Percentiles rank a stretch among this genome's conserved stretches.
Evolutionary conservation across 2,888 invertebrate genomes (phyloP).

Genomic region (Catocala nupta): DNA sequence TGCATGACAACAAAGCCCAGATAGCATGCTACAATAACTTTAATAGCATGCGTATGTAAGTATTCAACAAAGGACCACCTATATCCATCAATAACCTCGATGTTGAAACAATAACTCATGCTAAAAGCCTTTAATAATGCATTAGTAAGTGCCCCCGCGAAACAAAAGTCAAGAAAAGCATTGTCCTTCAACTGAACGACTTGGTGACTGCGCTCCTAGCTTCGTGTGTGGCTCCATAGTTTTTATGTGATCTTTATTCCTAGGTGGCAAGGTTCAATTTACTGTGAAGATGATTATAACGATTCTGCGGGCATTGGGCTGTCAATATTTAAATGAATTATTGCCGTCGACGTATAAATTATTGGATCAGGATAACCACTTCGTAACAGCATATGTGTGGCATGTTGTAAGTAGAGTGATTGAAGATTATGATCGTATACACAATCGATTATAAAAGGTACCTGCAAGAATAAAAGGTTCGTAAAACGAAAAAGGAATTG

Average conservation of each 20-base stretch:
- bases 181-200: conserved; percentile 31
- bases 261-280: conserved; percentile 17
- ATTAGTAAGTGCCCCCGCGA: conserved; percentile 7
- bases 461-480: too few relatives aligned
- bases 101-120: conserved; percentile 23
- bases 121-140: conserved; percentile 13
- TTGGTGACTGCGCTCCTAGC: conserved; percentile 1
- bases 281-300: not conserved
- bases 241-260: conserved; percentile 12
- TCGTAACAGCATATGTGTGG: conserved; percentile 31
- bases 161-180: conserved; percentile 21
- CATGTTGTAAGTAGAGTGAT: not conserved
- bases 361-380: conserved; percentile 23
- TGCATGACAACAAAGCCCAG: too few relatives aligned
- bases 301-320: conserved; percentile 44
- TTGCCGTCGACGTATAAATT: conserved; percentile 27
- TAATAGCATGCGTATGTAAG: not conserved
- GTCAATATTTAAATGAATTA: conserved; percentile 57
- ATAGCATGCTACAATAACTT: too few relatives aligned
- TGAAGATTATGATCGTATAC: not conserved
- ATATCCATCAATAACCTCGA: conserved; percentile 12
- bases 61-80: conserved; percentile 11
- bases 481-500: too few relatives aligned
- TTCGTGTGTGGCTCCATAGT: conserved; percentile 31
- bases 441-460: too few relatives aligned